phyloP scores from a whole-genome alignment of 2,797 vertebrate genomes.

The Tangara arthus region DNA sequence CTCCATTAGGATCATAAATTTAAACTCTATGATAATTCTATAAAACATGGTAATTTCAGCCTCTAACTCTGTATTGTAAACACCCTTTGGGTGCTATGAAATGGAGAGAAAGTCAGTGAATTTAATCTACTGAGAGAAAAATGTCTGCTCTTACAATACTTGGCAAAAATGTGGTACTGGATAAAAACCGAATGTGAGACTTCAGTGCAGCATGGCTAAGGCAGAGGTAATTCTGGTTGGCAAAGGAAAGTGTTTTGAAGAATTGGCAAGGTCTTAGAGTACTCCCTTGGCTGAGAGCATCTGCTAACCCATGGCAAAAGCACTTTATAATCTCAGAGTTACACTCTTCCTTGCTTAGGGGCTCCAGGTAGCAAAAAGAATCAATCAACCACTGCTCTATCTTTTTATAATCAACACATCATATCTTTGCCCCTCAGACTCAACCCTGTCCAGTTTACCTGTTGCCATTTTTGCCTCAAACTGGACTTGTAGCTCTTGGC shows the following conservation, averaged over 20 bases:
- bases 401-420: background rate
- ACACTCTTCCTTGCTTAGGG: background rate
- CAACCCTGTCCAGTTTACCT: background rate
- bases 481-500: background rate
- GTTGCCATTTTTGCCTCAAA: background rate
- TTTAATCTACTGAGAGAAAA: background rate
- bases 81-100: background rate
- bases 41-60: conserved; percentile 14
- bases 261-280: conserved; percentile 34
- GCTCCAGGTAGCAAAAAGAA: background rate
- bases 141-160: background rate
- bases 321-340: background rate
- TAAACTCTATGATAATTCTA: background rate
- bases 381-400: background rate
- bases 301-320: conserved; percentile 14
- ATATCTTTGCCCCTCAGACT: background rate
- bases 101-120: background rate
- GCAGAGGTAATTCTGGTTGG: conserved; percentile 42
- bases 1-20: conserved; percentile 5
- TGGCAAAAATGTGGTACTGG: conserved; percentile 24
- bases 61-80: background rate
- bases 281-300: conserved; percentile 47
- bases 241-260: conserved; percentile 36
- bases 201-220: background rate
- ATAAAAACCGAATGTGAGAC: conserved; percentile 2